Evolutionary conservation across 2,888 invertebrate genomes (phyloP), one percentile per base, ranked within the genome.

Genomic region (Ormyrus thymus): DNA sequence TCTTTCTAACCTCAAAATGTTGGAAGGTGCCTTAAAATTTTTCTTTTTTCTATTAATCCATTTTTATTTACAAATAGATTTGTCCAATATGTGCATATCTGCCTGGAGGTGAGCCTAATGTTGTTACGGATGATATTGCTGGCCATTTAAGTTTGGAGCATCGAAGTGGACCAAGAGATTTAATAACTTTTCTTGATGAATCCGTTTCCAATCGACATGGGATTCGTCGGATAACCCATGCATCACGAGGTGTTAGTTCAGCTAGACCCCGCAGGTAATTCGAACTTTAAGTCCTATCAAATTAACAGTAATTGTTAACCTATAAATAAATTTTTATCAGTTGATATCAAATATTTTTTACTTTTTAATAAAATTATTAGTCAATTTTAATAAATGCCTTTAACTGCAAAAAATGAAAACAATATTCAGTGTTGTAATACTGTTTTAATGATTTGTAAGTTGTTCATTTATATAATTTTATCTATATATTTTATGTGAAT

Each of bases 31-130:
- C 8, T 68, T 61, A 45, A 59, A 50, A 56, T 11, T 55, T 64
- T 13, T 15, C 0, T 13, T 15, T 10, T 48, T 64, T 43, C 45
- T 10, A 29, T 56, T 48, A 66, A 6, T 55, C 46, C 61, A 15
- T 62, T 29, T 65, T 13, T 15, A 66, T 50, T 50, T n/a, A 48
- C 74, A 80, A 91, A 87, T 91, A 98, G 94, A 97, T 98, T 78
- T 99, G 99, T 91, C 99, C 99, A 83, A 95, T 99, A 73, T 99
- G 99, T 92, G 98, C 98, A 82, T 96, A 98, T 82, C 93, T 97
- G 92, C 97, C 98, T 56, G 98, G 98, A 83, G 98, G 98, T 74
- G 99, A 99, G 91, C 98, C 98, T 81, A 98, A 98, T 92, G 95
- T 97, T 90, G 97, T 98, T 91, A 98, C 98, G 83, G 98, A 98